Conservation (phyloP, 2,888 invertebrate genomes). For the Platynereis dumerilii region DNA sequence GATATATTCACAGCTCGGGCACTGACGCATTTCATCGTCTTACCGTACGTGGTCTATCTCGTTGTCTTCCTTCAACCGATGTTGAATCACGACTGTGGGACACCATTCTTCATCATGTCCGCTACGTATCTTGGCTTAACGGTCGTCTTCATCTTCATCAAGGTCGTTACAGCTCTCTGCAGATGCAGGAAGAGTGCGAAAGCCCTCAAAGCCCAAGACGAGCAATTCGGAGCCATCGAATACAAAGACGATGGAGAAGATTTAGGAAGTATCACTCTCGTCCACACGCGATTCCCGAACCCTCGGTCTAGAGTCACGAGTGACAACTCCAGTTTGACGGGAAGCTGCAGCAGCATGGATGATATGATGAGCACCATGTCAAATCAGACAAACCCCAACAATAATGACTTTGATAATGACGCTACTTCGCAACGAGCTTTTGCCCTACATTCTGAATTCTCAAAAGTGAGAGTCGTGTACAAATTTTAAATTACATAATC, state of each 20-base stretch:
- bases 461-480: too few relatives aligned
- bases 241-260: slow-evolving; percentile 6
- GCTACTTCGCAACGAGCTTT: too few relatives aligned
- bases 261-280: too few relatives aligned
- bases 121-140: background rate
- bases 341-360: too few relatives aligned
- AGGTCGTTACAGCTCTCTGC: background rate
- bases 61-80: background rate
- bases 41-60: background rate
- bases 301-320: too few relatives aligned
- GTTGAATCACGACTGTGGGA: background rate
- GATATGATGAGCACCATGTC: too few relatives aligned
- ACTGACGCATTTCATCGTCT: background rate
- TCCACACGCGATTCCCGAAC: too few relatives aligned
- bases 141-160: background rate
- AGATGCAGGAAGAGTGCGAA: background rate
- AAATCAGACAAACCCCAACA: too few relatives aligned
- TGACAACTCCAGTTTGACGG: too few relatives aligned
- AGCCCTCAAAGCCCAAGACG: background rate
- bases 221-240: slow-evolving; percentile 6
- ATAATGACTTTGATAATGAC: too few relatives aligned
- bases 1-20: background rate
- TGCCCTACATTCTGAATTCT: too few relatives aligned
- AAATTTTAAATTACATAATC: too few relatives aligned
- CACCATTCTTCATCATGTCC: background rate